phyloP scores from a whole-genome alignment of 2,113 vertebrate genomes.

The Podilymbus podiceps region DNA sequence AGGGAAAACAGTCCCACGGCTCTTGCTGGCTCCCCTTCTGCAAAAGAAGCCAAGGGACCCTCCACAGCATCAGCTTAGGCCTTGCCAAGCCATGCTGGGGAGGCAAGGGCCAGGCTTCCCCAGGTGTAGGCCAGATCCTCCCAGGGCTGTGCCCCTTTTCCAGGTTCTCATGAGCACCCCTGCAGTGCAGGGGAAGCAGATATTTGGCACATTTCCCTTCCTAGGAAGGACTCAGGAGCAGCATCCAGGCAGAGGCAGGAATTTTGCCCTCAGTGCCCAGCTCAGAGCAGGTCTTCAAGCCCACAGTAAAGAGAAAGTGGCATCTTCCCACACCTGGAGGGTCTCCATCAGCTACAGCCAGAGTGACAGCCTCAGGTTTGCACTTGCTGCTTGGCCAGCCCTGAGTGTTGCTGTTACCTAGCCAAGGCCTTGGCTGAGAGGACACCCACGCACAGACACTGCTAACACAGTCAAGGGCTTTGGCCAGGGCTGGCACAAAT shows the following conservation, averaged over 20 bases:
- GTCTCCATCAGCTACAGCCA: neutral
- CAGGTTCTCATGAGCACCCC: neutral
- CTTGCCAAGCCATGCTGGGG: rapidly evolving
- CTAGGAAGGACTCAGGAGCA: neutral
- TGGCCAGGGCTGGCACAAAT: neutral
- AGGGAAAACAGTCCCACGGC: neutral
- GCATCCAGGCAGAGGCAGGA: neutral
- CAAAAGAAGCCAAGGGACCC: rapidly evolving
- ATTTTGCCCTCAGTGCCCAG: neutral
- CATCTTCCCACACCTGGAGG: neutral
- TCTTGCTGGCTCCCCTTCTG: neutral
- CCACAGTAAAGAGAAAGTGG: rapidly evolving
- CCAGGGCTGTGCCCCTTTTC: rapidly evolving
- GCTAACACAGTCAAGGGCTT: neutral
- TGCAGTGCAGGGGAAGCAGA: rapidly evolving
- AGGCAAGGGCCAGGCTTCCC: neutral
- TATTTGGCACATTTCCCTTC: neutral
- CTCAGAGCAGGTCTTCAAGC: neutral
- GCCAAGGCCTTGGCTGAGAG: neutral
- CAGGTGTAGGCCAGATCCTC: rapidly evolving
- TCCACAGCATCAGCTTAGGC: neutral
- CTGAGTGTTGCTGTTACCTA: no score
- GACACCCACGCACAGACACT: neutral
- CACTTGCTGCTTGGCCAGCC: neutral
- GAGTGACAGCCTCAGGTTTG: rapidly evolving